Conservation (phyloP, 2,888 invertebrate genomes). For the Pheosia tremula region DNA sequence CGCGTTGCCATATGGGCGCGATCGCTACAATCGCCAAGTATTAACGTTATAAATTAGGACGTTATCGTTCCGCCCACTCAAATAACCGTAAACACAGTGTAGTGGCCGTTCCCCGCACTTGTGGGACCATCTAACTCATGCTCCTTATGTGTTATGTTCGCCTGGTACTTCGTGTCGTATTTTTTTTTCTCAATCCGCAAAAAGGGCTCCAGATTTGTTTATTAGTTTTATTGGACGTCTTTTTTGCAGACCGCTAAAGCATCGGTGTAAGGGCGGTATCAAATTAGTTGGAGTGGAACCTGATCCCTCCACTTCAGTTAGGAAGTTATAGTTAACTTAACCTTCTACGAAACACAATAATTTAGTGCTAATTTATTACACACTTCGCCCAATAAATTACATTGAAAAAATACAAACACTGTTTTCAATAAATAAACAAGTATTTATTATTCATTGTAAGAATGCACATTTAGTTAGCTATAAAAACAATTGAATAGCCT, state of each 20-base stretch:
- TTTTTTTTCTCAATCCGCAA: constrained; percentile 50
- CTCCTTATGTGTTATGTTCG: constrained; percentile 31
- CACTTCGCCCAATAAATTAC: too few species aligned
- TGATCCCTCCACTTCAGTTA: too few species aligned
- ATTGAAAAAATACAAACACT: too few species aligned
- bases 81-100: constrained; percentile 76
- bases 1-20: constrained; percentile 42
- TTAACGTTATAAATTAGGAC: constrained; percentile 83
- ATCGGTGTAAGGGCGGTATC: too few species aligned
- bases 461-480: neutral
- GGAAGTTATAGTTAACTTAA: too few species aligned
- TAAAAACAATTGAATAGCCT: neutral
- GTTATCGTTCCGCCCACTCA: constrained; percentile 74
- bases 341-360: too few species aligned
- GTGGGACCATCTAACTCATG: constrained; percentile 54
- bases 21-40: constrained; percentile 59
- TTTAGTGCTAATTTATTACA: too few species aligned
- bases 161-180: constrained; percentile 38
- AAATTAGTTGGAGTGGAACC: too few species aligned
- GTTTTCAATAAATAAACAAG: too few species aligned
- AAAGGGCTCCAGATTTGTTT: constrained; percentile 17
- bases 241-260: too few species aligned
- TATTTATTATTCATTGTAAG: too few species aligned
- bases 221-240: too few species aligned
- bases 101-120: constrained; percentile 74